Percentiles rank a stretch among this genome's conserved stretches.
phyloP scores from a whole-genome alignment of 1,140 invertebrate species.

The Triops cancriformis region DNA sequence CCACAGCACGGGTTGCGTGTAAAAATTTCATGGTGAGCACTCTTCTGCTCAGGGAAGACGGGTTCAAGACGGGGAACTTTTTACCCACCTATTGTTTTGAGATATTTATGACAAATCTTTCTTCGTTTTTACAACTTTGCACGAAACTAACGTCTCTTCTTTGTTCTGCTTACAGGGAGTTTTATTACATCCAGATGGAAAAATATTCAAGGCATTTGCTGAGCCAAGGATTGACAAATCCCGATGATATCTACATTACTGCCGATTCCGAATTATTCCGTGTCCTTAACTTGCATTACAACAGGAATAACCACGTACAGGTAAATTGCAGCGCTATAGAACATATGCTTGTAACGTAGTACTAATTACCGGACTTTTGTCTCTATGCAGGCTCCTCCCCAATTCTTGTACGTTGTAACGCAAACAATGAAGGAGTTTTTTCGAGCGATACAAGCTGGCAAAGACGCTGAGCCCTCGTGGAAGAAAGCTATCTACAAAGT shows the following conservation, averaged over 20 bases:
- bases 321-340: slow-evolving; percentile 49
- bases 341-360: not conserved
- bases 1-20: not conserved
- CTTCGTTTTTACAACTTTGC: not conserved
- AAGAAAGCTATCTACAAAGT: slow-evolving; percentile 99
- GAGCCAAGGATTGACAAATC: slow-evolving; percentile 86
- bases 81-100: not conserved
- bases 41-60: not conserved
- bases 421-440: slow-evolving; percentile 97
- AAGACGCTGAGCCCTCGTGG: slow-evolving; percentile 97
- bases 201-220: slow-evolving; percentile 97
- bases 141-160: slow-evolving; percentile 22
- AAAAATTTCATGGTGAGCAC: not conserved
- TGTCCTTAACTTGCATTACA: slow-evolving; percentile 98
- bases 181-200: slow-evolving; percentile 99
- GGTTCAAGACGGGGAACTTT: not conserved
- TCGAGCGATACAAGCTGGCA: slow-evolving; percentile 88
- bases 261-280: slow-evolving; percentile 94
- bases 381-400: slow-evolving; percentile 78
- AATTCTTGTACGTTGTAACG: slow-evolving; percentile 93
- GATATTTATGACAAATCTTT: slow-evolving; percentile 28
- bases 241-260: slow-evolving; percentile 86
- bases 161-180: slow-evolving; percentile 72
- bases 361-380: slow-evolving; percentile 19
- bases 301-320: slow-evolving; percentile 99